Evolutionary conservation across 2,113 vertebrate genomes (phyloP), one percentile per base, ranked within the genome.

Genomic region (Otocyon megalotis): DNA sequence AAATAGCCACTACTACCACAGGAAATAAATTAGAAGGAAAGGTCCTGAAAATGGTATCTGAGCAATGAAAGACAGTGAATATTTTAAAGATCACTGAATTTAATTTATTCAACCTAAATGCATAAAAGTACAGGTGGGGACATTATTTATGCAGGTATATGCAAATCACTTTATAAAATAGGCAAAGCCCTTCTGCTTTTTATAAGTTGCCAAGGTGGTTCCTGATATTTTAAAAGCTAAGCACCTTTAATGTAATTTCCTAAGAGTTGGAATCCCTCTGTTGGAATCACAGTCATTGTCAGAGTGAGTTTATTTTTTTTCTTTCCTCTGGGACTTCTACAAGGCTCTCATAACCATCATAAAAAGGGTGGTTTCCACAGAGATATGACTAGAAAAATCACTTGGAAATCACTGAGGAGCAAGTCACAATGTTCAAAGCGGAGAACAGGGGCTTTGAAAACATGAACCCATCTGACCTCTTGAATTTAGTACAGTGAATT

Each of bases 91-190:
- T 98, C 97, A 97, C 92, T 88, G 96, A 97, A 98, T 98, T 95
- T 98, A 98, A 98, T 98, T 98, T 98, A 97, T 98, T 98, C 97
- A 98, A 98, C 97, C 97, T 98, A 97, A 98, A 98, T 97, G 97
- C 96, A 98, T 97, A 96, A 98, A 98, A 97, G 97, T 98, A 98
- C 98, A 98, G 98, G 98, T 98, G 98, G 98, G 96, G 97, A 97
- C 96, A 97, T 98, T 98, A 98, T 98, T 98, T 98, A 98, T 98
- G 98, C 98, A 98, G 98, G 98, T 98, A 98, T 98, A 98, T 98
- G 98, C 98, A 98, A 98, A 98, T 98, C 96, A 97, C 93, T 98
- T 98, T 97, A 98, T 98, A 98, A 98, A 98, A 98, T 97, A 98
- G 97, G 97, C 97, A 98, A 97, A 98, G 97, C 96, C 98, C 98